Conservation (phyloP, 2,888 invertebrate genomes). For the Drosophila mimetica region DNA sequence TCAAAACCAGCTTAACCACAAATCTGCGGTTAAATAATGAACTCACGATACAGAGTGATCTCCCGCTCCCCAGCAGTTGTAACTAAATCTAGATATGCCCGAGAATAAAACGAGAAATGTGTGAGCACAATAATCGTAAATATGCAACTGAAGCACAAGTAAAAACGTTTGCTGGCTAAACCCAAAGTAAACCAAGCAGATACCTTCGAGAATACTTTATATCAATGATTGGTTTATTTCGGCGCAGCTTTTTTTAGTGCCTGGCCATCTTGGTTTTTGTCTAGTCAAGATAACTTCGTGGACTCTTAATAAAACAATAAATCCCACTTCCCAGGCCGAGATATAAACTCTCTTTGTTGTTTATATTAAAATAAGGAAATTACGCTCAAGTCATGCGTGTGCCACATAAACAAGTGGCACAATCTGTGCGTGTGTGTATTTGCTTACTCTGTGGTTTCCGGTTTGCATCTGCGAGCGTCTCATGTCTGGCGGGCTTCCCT, state of each 20-base stretch:
- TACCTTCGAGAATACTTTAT: conserved; percentile 28
- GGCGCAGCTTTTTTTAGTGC: conserved; percentile 12
- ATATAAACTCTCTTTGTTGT: conserved; percentile 2
- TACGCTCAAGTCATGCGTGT: conserved; percentile 69
- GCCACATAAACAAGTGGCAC: conserved; percentile 70
- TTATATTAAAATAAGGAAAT: conserved; percentile 53
- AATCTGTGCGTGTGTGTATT: conserved; percentile 37
- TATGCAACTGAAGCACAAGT: conserved; percentile 38
- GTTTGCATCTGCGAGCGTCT: conserved; percentile 21
- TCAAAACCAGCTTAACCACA: conserved; percentile 30
- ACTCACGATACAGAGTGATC: conserved; percentile 22
- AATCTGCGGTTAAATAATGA: conserved; percentile 47
- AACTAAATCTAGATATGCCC: conserved; percentile 31
- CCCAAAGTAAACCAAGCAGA: conserved; percentile 3
- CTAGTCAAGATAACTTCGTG: conserved; percentile 26
- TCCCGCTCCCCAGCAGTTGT: conserved; percentile 5
- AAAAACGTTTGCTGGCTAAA: conserved; percentile 28
- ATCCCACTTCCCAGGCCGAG: conserved; percentile 48
- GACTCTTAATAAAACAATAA: conserved; percentile 64
- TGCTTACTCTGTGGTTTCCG: conserved; percentile 63
- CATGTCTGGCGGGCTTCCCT: conserved; percentile 45
- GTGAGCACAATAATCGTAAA: conserved; percentile 46
- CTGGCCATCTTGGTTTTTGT: conserved; percentile 15
- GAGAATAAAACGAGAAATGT: conserved; percentile 35
- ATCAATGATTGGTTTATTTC: conserved; percentile 40